A percentile compares a stretch with the other conserved stretches of the same genome.
Conservation (phyloP, 2,797 vertebrate species). For the Antennarius maculatus region DNA sequence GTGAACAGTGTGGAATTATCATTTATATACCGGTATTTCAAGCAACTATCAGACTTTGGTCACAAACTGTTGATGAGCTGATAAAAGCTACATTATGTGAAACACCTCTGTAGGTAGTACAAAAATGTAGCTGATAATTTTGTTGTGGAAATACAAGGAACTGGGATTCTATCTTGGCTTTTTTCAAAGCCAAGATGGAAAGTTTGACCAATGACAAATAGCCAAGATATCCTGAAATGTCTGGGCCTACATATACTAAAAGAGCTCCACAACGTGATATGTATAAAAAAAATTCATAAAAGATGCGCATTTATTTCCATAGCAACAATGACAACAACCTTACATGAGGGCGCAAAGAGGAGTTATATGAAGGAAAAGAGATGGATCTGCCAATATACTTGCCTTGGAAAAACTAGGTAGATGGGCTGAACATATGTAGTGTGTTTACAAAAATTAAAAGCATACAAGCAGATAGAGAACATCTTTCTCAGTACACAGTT, state of each 20-base stretch:
- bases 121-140: constrained; percentile 2
- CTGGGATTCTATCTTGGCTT: not conserved
- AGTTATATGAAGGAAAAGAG: constrained; percentile 27
- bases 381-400: constrained; percentile 44
- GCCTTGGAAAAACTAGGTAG: constrained; percentile 28
- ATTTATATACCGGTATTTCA: not conserved
- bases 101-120: constrained; percentile 3
- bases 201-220: not conserved
- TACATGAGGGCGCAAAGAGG: constrained; percentile 36
- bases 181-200: not conserved
- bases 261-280: not conserved
- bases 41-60: constrained; percentile 12
- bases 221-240: not conserved
- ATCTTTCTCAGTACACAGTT: not conserved
- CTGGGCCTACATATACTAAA: not conserved
- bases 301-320: constrained; percentile 23
- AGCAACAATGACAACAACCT: constrained; percentile 41
- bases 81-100: not conserved
- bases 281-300: constrained; percentile 14
- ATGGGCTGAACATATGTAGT: constrained; percentile 5
- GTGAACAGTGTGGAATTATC: constrained; percentile 11
- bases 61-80: constrained; percentile 7
- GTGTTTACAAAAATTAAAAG: too few species aligned
- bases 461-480: not conserved
- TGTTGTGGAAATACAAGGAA: constrained; percentile 1